These are phyloP conservation scores for Actinia equina DNA, from an alignment of 64 coral and sea anemone genomes.

Conservation along the genomic window DNA sequence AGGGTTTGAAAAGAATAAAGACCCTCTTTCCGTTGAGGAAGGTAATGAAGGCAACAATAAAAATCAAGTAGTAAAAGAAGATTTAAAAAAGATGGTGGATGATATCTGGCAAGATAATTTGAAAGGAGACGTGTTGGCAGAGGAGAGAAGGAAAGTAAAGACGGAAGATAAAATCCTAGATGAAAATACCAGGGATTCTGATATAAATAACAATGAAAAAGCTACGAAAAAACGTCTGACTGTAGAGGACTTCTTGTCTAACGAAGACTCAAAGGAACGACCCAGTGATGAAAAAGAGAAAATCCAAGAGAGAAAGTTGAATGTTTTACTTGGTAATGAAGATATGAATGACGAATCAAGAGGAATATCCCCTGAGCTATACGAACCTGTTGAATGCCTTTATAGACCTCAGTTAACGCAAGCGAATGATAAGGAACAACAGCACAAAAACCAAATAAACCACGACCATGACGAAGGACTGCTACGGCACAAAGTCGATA, in stretches of 20 bases:
- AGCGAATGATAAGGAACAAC: not conserved
- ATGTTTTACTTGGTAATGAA: not conserved
- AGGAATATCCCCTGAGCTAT: not conserved
- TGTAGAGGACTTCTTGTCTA: not conserved
- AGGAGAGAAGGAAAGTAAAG: not conserved
- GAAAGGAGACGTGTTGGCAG: not conserved
- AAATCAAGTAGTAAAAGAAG: not conserved
- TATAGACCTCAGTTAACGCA: not conserved
- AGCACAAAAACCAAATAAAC: not conserved
- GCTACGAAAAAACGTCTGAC: not conserved
- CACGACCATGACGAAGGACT: not conserved
- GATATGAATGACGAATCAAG: not conserved
- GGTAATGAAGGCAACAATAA: not conserved
- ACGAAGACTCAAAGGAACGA: not conserved
- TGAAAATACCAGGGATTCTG: not conserved
- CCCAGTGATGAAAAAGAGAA: not conserved
- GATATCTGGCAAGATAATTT: slow-evolving; percentile 13
- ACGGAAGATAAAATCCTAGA: not conserved
- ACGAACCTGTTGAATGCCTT: not conserved
- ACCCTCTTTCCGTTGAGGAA: not conserved
- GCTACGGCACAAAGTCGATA: not conserved
- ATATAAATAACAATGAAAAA: not conserved
- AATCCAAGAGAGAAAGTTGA: not conserved
- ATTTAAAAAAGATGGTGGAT: not conserved
- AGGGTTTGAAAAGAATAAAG: not conserved